Base-by-base conservation (phyloP, 2,888 invertebrate species). In the Branchipolynoe longqiensis region DNA sequence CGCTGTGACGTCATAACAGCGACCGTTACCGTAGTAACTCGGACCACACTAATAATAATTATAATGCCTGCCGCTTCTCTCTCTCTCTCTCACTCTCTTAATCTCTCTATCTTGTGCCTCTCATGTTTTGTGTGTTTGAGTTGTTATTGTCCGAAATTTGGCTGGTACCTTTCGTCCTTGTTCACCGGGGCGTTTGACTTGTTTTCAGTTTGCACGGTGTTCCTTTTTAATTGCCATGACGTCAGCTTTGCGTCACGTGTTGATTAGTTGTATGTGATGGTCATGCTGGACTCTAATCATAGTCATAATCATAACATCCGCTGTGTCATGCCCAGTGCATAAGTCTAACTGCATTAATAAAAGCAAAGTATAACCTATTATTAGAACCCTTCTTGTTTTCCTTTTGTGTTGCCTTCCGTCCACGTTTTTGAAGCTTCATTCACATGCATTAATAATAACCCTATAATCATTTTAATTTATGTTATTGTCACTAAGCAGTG, bases 21-120 rank as follows among this genome's bases (percentile, higher is more conserved):
- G 78, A 33, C 54, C 48, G 78, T 78, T 78, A 78, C 78, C 78
- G n/a, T 48, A 78, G 78, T 78, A 78, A 78, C 78, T 33, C 78
- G 78, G 78, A 78, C 48, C 41, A 78, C 78, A n/a, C n/a, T n/a
- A n/a, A n/a, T n/a, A n/a, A n/a, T n/a, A n/a, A n/a, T n/a, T n/a
- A n/a, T 78, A 78, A 78, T 78, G 78, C 78, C 28, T 78, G 78
- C 41, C 28, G n/a, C 62, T 54, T 78, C 41, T 78, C 38, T 73
- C 48, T 78, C 78, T 28, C 31, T 18, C 48, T 69, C 28, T n/a
- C n/a, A n/a, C n/a, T n/a, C n/a, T n/a, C n/a, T n/a, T n/a, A n/a
- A n/a, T n/a, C n/a, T n/a, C n/a, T n/a, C n/a, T n/a, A n/a, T n/a
- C n/a, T n/a, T n/a, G n/a, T n/a, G n/a, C n/a, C n/a, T n/a, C n/a